Conservation (phyloP, 2,113 vertebrate genomes). For the Emydocephalus ijimae region DNA sequence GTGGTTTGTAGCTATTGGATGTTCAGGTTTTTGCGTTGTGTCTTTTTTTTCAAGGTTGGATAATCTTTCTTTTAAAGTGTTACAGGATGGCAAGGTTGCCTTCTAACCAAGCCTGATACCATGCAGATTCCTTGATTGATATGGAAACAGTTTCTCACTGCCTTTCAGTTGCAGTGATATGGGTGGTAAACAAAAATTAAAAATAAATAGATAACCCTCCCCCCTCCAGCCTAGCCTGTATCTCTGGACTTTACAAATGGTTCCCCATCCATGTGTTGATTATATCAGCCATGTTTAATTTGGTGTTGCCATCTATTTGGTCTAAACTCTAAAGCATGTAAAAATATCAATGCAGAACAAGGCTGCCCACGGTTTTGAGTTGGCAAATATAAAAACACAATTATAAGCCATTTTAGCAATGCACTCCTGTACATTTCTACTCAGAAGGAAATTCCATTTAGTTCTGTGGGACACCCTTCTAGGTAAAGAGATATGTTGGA, state of each 20-base stretch:
- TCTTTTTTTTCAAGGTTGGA: too few relatives aligned
- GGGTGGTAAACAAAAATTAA: not conserved
- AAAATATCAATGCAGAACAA: not conserved
- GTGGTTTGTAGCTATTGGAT: too few relatives aligned
- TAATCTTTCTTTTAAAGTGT: too few relatives aligned
- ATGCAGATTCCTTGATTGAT: not conserved
- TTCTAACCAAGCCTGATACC: not conserved
- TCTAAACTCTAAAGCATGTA: not conserved
- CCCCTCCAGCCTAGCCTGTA: not conserved
- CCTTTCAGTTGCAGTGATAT: not conserved
- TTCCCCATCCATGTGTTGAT: not conserved
- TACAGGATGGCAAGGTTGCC: not conserved
- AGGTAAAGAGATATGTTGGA: not conserved
- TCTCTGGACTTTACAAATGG: not conserved
- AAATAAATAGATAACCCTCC: not conserved
- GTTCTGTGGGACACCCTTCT: not conserved
- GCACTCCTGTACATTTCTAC: not conserved
- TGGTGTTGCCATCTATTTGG: not conserved
- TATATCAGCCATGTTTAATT: not conserved
- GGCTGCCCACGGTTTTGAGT: not conserved
- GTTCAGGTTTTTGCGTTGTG: too few relatives aligned
- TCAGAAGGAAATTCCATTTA: not conserved
- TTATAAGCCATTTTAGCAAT: not conserved
- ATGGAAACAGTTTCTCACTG: not conserved
- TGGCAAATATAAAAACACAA: not conserved